Evolutionary conservation across 1,140 invertebrate species (phyloP).

Genomic region (Ceratosolen fusciceps): DNA sequence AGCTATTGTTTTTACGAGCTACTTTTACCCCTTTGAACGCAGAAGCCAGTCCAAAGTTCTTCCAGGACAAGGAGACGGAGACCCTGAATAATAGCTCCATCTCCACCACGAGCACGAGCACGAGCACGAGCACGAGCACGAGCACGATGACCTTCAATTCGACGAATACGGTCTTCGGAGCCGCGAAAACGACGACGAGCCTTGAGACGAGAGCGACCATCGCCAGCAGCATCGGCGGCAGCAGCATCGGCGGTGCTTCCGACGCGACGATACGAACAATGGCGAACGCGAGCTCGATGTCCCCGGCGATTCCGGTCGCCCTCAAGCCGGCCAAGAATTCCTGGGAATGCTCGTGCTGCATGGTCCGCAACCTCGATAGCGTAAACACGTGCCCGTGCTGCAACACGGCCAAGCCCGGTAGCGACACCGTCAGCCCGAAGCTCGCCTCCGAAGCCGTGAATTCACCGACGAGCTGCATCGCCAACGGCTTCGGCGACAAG

Average conservation of each 20-base stretch:
- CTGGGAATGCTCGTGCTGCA: slow-evolving; percentile 76
- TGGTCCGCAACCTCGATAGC: slow-evolving; percentile 73
- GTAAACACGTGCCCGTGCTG: slow-evolving; percentile 79
- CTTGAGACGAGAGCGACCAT: no score
- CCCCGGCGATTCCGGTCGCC: slow-evolving; percentile 16
- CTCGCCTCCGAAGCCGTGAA: slow-evolving; percentile 47
- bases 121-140: no score
- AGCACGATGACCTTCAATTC: background rate
- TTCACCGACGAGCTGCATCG: slow-evolving; percentile 36
- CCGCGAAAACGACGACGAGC: no score
- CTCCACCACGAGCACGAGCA: background rate
- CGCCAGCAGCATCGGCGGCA: no score
- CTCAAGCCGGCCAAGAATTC: slow-evolving; percentile 67
- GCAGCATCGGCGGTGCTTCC: no score
- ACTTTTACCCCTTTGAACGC: background rate
- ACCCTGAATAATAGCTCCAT: background rate
- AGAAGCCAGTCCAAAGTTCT: background rate
- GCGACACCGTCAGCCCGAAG: slow-evolving; percentile 52
- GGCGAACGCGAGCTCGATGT: background rate
- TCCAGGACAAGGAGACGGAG: background rate
- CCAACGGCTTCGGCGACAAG: slow-evolving; percentile 68
- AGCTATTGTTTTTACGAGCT: no score
- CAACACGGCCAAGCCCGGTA: slow-evolving; percentile 76
- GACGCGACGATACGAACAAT: background rate
- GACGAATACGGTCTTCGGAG: background rate